Base-by-base conservation (phyloP, 2,113 vertebrate genomes). In the Dolichallabes microphthalmus region DNA sequence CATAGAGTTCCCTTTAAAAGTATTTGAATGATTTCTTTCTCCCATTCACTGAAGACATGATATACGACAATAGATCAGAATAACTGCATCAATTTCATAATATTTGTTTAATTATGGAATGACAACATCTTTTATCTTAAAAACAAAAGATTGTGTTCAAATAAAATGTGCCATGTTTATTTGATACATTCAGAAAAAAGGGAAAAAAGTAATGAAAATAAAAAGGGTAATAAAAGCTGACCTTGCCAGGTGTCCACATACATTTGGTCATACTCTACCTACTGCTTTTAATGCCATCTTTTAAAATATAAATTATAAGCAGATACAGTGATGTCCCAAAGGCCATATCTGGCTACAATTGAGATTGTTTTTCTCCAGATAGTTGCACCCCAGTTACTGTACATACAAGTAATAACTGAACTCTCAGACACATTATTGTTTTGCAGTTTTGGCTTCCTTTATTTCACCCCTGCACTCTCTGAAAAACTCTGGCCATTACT, bases 361-460 rank as follows among this genome's bases (percentile, higher is more conserved):
- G 19, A 45, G 69, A 52, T 53, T 53, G 8, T 25, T 35, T 30
- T 73, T 11, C 17, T 27, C 45, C 73, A 53, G 13, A 27, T 13
- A 14, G 52, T 27, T 76, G 14, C 50, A 53, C 50, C 25, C n/a
- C 2, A 76, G 74, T 27, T 76, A n/a, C n/a, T n/a, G n/a, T n/a
- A 52, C 45, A 64, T 55, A 55, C 57, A 73, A 64, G 74, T 81
- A 74, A 45, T 25, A 68, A 86, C 12, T 84, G 63, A 64, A 30
- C 30, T 86, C 11, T 55, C 20, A 39, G 64, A 73, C 27, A 69
- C 69, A 30, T 55, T 15, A 80, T 68, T 81, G n/a, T 77, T 57
- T 84, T 27, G 50, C 52, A 66, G n/a, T 45, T 86, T 86, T 45
- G 30, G 45, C 25, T 68, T 77, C 22, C 25, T 75, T 82, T 82